Conservation (phyloP, 2,113 vertebrate species). For the Pelodiscus sinensis region DNA sequence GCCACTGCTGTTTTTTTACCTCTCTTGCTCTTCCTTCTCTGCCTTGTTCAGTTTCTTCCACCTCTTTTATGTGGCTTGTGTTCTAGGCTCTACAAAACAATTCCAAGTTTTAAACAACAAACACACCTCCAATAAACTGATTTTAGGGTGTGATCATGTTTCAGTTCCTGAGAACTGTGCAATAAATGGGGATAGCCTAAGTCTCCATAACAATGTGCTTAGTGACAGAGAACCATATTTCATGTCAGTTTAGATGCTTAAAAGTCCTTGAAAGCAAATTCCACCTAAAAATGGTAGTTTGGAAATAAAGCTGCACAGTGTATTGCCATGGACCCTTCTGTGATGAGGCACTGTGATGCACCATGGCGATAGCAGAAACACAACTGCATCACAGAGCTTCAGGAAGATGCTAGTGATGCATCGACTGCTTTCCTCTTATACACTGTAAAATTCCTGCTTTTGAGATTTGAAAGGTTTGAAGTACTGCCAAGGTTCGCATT, state of each 20-base stretch:
- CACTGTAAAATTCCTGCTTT: background rate
- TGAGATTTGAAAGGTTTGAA: accelerated
- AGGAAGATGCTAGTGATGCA: accelerated
- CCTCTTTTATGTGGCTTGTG: background rate
- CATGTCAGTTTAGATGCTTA: background rate
- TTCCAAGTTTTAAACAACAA: background rate
- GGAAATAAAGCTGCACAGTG: accelerated
- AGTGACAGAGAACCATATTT: accelerated
- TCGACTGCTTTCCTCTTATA: background rate
- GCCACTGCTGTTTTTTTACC: background rate
- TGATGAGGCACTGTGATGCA: background rate
- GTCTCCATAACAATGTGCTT: background rate
- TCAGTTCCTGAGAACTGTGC: background rate
- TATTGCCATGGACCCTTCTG: background rate
- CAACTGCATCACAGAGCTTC: accelerated
- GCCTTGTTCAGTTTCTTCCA: background rate
- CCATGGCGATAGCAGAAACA: accelerated
- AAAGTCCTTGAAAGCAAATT: slow-evolving; percentile 29
- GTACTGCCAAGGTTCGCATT: background rate
- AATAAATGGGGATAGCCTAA: background rate
- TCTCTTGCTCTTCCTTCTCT: background rate
- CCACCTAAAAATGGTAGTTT: background rate
- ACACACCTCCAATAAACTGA: background rate
- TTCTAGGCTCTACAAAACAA: background rate
- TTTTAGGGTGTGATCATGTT: background rate